Percentiles rank a stretch among this genome's conserved stretches.
Conservation (phyloP, 2,888 invertebrate genomes). For the Drosophila anceps region DNA sequence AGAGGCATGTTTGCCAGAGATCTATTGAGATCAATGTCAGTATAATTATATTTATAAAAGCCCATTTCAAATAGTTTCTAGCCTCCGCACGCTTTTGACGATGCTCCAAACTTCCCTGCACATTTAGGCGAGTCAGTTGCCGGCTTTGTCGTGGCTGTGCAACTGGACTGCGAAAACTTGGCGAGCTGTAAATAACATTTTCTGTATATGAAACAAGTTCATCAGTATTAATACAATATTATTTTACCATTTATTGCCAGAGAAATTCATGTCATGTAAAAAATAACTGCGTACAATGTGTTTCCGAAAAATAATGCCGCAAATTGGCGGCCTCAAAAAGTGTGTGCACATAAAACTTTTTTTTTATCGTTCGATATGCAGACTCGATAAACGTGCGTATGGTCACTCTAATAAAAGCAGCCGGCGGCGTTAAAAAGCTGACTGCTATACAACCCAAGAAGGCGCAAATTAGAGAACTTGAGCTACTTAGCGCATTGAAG, state of each 20-base stretch:
- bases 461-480: background rate
- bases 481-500: conserved; percentile 65
- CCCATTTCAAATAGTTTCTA: conserved; percentile 82
- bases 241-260: conserved; percentile 57
- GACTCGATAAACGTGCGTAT: conserved; percentile 11
- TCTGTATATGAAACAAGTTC: background rate
- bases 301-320: conserved; percentile 42
- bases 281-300: background rate
- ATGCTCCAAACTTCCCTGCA: conserved; percentile 76
- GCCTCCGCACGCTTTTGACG: conserved; percentile 75
- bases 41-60: conserved; percentile 75
- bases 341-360: conserved; percentile 25
- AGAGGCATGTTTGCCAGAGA: conserved; percentile 77
- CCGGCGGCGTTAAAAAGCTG: conserved; percentile 11
- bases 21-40: conserved; percentile 79
- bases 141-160: conserved; percentile 19
- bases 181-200: conserved; percentile 61
- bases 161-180: conserved; percentile 54
- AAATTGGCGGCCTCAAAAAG: conserved; percentile 50
- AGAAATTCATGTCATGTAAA: conserved; percentile 46
- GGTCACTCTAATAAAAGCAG: background rate
- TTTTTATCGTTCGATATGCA: conserved; percentile 2
- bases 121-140: conserved; percentile 55
- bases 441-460: conserved; percentile 4
- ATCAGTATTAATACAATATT: too few species aligned